phyloP scores from a whole-genome alignment of 2,113 vertebrate species.

The Desmodus rotundus region DNA sequence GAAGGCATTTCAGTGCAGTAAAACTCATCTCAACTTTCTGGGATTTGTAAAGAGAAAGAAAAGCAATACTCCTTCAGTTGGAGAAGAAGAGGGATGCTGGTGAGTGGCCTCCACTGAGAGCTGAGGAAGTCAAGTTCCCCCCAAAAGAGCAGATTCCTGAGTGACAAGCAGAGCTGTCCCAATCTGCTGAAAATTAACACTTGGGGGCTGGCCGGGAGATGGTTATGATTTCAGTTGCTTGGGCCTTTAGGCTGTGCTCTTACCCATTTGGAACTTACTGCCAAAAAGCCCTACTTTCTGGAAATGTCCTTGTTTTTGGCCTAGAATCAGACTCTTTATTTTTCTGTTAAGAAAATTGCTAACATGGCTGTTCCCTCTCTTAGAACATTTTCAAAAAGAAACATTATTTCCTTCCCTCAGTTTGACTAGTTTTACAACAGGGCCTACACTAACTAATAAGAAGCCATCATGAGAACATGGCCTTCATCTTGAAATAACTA shows the following conservation, averaged over 20 bases:
- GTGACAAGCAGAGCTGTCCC: neutral
- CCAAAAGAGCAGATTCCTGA: neutral
- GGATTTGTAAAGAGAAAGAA: neutral
- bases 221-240: too few relatives aligned
- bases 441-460: neutral
- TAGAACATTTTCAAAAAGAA: neutral
- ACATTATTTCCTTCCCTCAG: neutral
- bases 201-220: neutral
- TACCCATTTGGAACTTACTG: neutral
- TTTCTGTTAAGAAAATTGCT: neutral
- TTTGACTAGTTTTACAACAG: neutral
- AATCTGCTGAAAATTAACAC: neutral
- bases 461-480: neutral
- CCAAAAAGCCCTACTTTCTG: neutral
- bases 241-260: neutral
- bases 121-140: neutral
- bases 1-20: neutral
- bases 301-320: neutral
- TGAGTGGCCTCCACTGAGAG: neutral
- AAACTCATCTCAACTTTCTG: neutral
- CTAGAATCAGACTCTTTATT: neutral
- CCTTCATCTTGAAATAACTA: conserved; percentile 19
- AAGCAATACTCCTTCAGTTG: neutral
- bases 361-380: neutral
- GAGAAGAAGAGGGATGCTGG: neutral